phyloP scores from a whole-genome alignment of 2,113 vertebrate genomes.

The Cavia porcellus region DNA sequence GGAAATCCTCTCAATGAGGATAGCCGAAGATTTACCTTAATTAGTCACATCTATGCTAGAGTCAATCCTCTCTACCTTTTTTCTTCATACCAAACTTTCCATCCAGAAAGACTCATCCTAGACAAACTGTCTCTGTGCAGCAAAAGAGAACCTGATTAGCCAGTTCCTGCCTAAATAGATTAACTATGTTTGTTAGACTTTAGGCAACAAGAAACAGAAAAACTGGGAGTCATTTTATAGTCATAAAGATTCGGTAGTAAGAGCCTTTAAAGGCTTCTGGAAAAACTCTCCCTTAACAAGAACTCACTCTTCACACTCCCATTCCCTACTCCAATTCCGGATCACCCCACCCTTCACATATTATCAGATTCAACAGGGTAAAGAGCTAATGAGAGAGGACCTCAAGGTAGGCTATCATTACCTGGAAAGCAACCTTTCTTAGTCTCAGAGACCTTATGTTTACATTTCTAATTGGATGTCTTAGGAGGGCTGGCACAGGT shows the following conservation, averaged over 20 bases:
- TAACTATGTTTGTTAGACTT: background rate
- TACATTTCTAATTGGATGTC: background rate
- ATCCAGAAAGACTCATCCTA: no score
- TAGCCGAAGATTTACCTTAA: background rate
- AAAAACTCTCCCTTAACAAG: background rate
- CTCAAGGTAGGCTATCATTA: background rate
- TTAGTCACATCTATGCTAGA: background rate
- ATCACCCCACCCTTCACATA: rapidly evolving
- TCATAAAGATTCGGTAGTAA: background rate
- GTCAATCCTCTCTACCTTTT: background rate
- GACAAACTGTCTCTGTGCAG: background rate
- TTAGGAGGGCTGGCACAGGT: background rate
- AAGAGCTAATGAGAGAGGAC: background rate
- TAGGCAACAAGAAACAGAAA: background rate
- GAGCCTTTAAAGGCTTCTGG: background rate
- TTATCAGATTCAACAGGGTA: background rate
- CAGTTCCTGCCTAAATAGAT: background rate
- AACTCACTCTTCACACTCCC: background rate
- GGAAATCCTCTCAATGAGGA: background rate
- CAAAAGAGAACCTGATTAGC: background rate
- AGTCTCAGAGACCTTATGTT: background rate
- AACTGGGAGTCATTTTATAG: background rate
- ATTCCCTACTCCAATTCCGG: background rate
- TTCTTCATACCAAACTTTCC: background rate
- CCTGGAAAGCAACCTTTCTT: background rate